A percentile compares a stretch with the other conserved stretches of the same genome.
phyloP scores from a whole-genome alignment of 53 echinoderm and acorn worm genomes.

The Henricia sp. region DNA sequence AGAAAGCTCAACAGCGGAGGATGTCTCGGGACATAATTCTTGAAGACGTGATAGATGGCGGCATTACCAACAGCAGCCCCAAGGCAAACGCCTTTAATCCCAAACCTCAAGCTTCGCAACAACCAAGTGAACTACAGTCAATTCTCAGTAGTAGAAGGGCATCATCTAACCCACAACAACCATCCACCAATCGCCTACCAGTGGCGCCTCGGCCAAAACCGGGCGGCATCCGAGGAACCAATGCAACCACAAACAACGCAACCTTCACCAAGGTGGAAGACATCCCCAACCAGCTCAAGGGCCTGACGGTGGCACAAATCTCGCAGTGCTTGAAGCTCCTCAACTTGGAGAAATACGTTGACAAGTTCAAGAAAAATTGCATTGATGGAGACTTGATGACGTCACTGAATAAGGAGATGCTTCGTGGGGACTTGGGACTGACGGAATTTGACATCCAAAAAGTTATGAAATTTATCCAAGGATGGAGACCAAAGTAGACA shows the following conservation, averaged over 20 bases:
- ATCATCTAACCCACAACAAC: too few species aligned
- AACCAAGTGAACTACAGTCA: constrained; percentile 40
- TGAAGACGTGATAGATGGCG: constrained; percentile 1
- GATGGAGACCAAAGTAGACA: constrained; percentile 88
- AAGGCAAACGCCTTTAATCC: constrained; percentile 1
- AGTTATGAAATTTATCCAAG: constrained; percentile 81
- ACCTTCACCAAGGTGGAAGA: constrained; percentile 53
- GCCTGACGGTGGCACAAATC: constrained; percentile 82
- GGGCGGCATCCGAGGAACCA: neutral
- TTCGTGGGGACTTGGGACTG: constrained; percentile 76
- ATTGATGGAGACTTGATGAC: constrained; percentile 85
- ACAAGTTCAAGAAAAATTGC: constrained; percentile 73
- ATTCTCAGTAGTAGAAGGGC: constrained; percentile 36
- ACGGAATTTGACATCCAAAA: constrained; percentile 74
- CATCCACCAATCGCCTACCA: constrained; percentile 55
- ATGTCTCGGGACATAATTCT: constrained; percentile 42
- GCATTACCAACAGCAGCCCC: neutral
- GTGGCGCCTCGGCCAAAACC: constrained; percentile 33
- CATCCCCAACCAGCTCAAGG: constrained; percentile 75
- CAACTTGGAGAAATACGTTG: constrained; percentile 75
- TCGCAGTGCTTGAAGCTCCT: constrained; percentile 75
- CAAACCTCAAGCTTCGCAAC: neutral
- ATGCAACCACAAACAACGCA: constrained; percentile 4
- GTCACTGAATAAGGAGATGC: constrained; percentile 72
- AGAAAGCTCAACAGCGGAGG: constrained; percentile 65